phyloP scores from a whole-genome alignment of 2,113 vertebrate species.

The Proterorhinus semilunaris region DNA sequence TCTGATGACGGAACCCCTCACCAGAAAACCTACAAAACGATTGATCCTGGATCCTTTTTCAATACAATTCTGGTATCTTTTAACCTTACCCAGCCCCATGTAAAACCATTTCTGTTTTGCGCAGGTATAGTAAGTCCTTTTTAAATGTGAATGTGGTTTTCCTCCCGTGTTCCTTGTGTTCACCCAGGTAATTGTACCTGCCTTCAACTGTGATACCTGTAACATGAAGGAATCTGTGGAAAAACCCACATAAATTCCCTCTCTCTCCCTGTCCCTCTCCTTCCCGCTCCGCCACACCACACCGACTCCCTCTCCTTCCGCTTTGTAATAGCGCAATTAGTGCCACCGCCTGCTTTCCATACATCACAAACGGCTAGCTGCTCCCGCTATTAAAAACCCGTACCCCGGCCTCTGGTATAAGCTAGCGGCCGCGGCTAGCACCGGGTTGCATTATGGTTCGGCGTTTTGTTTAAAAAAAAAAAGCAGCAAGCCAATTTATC shows the following conservation, averaged over 20 bases:
- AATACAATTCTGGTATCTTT: too few relatives aligned
- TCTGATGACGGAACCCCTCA: too few relatives aligned
- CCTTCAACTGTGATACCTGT: too few relatives aligned
- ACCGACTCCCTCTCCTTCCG: constrained; percentile 78
- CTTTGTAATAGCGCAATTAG: constrained; percentile 99
- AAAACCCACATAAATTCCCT: constrained; percentile 16
- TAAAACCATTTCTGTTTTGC: too few relatives aligned
- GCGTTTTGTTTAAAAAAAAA: constrained; percentile 80
- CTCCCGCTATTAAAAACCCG: constrained; percentile 65
- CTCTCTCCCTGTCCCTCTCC: constrained; percentile 62
- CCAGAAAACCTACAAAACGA: too few relatives aligned
- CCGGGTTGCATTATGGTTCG: constrained; percentile 85
- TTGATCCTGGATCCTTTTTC: too few relatives aligned
- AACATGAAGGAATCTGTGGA: too few relatives aligned
- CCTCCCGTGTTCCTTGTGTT: too few relatives aligned
- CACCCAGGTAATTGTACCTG: too few relatives aligned
- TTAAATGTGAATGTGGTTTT: too few relatives aligned
- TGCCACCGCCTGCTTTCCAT: constrained; percentile 91
- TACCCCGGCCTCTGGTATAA: constrained; percentile 39
- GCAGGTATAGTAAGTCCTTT: too few relatives aligned
- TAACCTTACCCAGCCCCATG: too few relatives aligned
- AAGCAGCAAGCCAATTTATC: constrained; percentile 95
- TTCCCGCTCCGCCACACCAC: constrained; percentile 80
- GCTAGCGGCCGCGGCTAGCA: constrained; percentile 65
- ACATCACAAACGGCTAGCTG: constrained; percentile 86